A percentile compares a stretch with the other conserved stretches of the same genome.
Evolutionary conservation across 2,888 invertebrate species (phyloP).

Genomic region (Argyresthia albistria): DNA sequence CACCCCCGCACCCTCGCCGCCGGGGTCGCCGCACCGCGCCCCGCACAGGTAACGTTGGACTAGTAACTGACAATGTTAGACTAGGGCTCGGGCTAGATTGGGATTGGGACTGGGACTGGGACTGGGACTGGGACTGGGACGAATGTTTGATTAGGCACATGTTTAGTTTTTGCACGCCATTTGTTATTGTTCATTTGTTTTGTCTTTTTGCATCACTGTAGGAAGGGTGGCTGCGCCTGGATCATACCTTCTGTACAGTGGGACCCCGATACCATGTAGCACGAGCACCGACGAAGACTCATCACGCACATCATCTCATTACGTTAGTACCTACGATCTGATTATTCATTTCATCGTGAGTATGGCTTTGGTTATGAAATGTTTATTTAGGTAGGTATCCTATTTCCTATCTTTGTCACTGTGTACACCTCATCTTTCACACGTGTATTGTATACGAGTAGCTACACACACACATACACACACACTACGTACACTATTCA

Average conservation of each 20-base stretch:
- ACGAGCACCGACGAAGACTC: neutral
- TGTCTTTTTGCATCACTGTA: conserved; percentile 11
- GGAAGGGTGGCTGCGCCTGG: conserved; percentile 52
- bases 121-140: too few relatives aligned
- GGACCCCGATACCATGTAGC: conserved; percentile 51
- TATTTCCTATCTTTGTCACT: too few relatives aligned
- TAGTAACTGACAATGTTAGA: conserved; percentile 6
- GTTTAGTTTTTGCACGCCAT: neutral
- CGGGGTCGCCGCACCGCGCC: conserved; percentile 71
- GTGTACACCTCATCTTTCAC: too few relatives aligned
- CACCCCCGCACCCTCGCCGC: conserved; percentile 84
- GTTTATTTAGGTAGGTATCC: too few relatives aligned
- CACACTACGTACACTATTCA: too few relatives aligned
- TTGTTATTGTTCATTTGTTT: conserved; percentile 15
- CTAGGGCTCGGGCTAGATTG: conserved; percentile 5
- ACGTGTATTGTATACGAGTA: too few relatives aligned
- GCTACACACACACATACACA: too few relatives aligned
- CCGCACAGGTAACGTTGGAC: conserved; percentile 34
- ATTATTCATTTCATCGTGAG: neutral
- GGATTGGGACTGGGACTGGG: too few relatives aligned
- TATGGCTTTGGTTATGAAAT: too few relatives aligned
- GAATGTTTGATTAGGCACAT: too few relatives aligned
- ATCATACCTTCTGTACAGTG: conserved; percentile 56
- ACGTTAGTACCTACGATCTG: neutral
- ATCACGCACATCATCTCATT: neutral